Base-by-base conservation (phyloP, 2,888 invertebrate genomes). In the Orthonychiurus folsomi region DNA sequence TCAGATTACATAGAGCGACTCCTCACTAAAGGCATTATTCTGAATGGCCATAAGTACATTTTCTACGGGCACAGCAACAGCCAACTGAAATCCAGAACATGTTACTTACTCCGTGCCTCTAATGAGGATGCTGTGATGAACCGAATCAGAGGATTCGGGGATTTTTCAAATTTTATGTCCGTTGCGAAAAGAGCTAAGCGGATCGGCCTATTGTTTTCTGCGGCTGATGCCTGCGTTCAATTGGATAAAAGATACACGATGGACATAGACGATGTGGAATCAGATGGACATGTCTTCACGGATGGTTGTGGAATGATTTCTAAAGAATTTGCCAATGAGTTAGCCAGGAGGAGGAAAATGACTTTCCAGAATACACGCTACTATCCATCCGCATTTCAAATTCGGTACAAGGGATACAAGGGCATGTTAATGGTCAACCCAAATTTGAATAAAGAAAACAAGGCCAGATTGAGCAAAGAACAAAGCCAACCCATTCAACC, bases 331-430 rank as follows among this genome's bases (percentile, higher is more conserved):
- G 56, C 61, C 25, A 24, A 52, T 1, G 3, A 48, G 24, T 28
- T 61, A 25, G 24, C 23, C 12, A 5, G 15, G 24, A 55, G 25
- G 3, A 3, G 55, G 18, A 20, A 55, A 9, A 55, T 55, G 5
- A 12, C 9, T 23, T 58, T 53, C 37, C 5, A 21, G 5, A 52
- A 62, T n/a, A 37, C 2, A 1, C 9, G 1, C 2, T 52, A 62
- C 21, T 9, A 53, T 18, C 53, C 57, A 18, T 23, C 27, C n/a
- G 62, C 56, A 1, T 52, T 47, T 25, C 62, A 62, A 58, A 52
- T 62, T 23, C 37, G 62, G 1, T 62, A 62, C 58, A 57, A 58
- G 28, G 62, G 62, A 1, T 62, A 53, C 53, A 62, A 62, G 37
- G 62, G 62, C 2, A 62, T 27, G 3, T 15, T 62, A 1, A 53